Base-by-base conservation (phyloP, 2,888 invertebrate species). In the Macropis europaea region DNA sequence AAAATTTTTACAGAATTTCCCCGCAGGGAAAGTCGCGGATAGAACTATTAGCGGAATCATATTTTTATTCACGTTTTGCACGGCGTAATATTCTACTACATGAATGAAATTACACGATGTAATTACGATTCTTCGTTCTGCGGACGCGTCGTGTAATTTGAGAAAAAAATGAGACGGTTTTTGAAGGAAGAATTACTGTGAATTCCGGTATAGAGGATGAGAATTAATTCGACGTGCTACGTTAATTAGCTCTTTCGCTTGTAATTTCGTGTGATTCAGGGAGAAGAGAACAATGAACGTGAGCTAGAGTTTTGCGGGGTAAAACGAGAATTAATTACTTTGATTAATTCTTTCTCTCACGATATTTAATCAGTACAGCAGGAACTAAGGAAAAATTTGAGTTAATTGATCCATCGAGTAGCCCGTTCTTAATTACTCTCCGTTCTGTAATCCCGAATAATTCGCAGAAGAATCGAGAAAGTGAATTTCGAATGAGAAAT, bases 351-450 rank as follows among this genome's bases (percentile, higher is more conserved):
- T n/a, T n/a, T n/a, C n/a, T n/a, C n/a, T n/a, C n/a, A n/a, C n/a
- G n/a, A n/a, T n/a, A n/a, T n/a, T n/a, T n/a, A n/a, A n/a, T n/a
- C n/a, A n/a, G n/a, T n/a, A n/a, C n/a, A n/a, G n/a, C n/a, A n/a
- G n/a, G n/a, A n/a, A n/a, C n/a, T n/a, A n/a, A n/a, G n/a, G n/a
- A 30, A 30, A 24, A 42, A 28, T 43, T 24, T 28, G 17, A 36
- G 64, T 56, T 64, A 64, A 50, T 43, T 38, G 56, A 64, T 50
- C 43, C 56, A 32, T 50, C 56, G 24, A 56, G 24, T 24, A 24
- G 30, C 17, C 11, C 56, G 30, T 28, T 34, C 43, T 56, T 63
- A 54, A 68, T 68, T 63, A 63, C 45, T 64, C 56, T 15, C 22
- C 17, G 11, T 26, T 38, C 30, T 13, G 24, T 24, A 32, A 38